A percentile compares a stretch with the other conserved stretches of the same genome.
Evolutionary conservation across 2,888 invertebrate genomes (phyloP).

Genomic region (Autographa gamma): DNA sequence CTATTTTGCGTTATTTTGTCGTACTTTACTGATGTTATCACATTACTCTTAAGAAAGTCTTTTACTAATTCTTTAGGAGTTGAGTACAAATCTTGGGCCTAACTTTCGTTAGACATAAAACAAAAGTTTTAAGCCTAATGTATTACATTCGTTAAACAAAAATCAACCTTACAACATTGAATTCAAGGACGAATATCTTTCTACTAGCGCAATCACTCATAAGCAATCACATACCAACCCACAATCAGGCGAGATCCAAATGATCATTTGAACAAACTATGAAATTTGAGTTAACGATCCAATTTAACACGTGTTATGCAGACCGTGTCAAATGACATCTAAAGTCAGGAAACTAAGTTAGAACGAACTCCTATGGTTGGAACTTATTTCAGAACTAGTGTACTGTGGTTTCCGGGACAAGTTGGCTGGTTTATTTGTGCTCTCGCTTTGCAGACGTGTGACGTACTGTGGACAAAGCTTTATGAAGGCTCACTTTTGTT

Average conservation of each 20-base stretch:
- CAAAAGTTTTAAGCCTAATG: not conserved
- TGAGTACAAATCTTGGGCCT: not conserved
- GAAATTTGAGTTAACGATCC: slow-evolving; percentile 10
- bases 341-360: slow-evolving; percentile 56
- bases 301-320: slow-evolving; percentile 47
- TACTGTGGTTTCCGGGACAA: slow-evolving; percentile 55
- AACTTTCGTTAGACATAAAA: not conserved
- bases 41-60: not conserved
- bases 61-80: no score
- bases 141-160: not conserved
- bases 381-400: slow-evolving; percentile 59
- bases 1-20: not conserved
- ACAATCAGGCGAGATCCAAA: not conserved
- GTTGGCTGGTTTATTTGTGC: slow-evolving; percentile 61
- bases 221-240: not conserved
- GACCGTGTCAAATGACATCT: slow-evolving; percentile 47
- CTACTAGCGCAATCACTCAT: no score
- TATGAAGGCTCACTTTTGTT: slow-evolving; percentile 33
- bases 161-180: not conserved
- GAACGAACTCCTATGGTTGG: slow-evolving; percentile 46
- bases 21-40: not conserved
- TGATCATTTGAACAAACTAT: not conserved
- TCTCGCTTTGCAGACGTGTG: slow-evolving; percentile 53
- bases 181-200: not conserved
- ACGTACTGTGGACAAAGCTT: slow-evolving; percentile 56